Conservation (phyloP, 1,140 invertebrate species). For the Ips typographus region DNA sequence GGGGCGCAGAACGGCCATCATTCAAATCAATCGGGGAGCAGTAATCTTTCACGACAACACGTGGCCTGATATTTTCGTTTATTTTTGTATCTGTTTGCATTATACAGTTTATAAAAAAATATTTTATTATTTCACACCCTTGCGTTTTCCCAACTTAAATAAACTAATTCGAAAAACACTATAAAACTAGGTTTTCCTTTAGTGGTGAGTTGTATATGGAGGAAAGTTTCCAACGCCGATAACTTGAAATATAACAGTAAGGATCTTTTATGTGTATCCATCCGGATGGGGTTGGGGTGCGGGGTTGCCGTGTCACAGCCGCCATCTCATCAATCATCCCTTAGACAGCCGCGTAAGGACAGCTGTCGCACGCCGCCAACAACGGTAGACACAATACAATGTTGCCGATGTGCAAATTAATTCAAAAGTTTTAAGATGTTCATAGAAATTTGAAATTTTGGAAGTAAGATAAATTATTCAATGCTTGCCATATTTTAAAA, state of each 20-base stretch:
- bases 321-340: constrained; percentile 37
- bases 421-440: neutral
- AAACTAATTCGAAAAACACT: too few relatives aligned
- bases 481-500: constrained; percentile 1
- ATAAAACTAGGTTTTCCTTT: too few relatives aligned
- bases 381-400: constrained; percentile 8
- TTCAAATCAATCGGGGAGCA: too few relatives aligned
- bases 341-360: constrained; percentile 28
- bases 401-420: constrained; percentile 18
- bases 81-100: too few relatives aligned
- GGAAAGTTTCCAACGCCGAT: constrained; percentile 20
- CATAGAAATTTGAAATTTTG: neutral
- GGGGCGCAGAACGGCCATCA: too few relatives aligned
- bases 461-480: neutral
- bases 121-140: too few relatives aligned
- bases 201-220: too few relatives aligned
- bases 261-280: constrained; percentile 33
- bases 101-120: too few relatives aligned
- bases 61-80: too few relatives aligned
- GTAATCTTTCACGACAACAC: too few relatives aligned
- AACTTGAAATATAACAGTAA: constrained; percentile 30
- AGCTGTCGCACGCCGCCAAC: constrained; percentile 30
- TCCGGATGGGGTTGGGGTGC: constrained; percentile 33
- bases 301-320: constrained; percentile 33
- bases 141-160: too few relatives aligned